Conservation (phyloP, 64 coral and sea anemone species). For the Astreopora myriophthalma region DNA sequence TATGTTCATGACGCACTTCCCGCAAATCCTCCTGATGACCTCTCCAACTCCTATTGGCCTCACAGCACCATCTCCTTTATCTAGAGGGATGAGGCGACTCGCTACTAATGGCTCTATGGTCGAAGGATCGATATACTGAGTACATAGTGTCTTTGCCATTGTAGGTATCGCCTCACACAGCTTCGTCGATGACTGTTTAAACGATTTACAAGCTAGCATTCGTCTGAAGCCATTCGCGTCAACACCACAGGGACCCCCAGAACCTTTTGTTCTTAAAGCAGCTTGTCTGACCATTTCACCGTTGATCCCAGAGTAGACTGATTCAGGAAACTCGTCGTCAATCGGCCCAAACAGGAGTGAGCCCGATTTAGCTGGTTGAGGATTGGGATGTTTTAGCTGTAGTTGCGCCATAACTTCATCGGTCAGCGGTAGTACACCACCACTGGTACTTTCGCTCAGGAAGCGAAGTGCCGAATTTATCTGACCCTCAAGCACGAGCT, state of each 20-base stretch:
- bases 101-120: not conserved
- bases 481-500: slow-evolving; percentile 55
- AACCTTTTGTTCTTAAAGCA: not conserved
- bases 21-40: not conserved
- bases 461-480: slow-evolving; percentile 68
- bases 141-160: no score
- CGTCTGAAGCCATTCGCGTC: no score
- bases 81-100: not conserved
- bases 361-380: slow-evolving; percentile 60
- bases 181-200: no score
- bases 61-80: no score
- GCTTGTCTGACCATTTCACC: slow-evolving; percentile 57
- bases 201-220: no score
- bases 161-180: no score
- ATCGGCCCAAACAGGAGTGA: slow-evolving; percentile 64
- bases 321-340: slow-evolving; percentile 50
- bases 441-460: slow-evolving; percentile 60
- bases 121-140: not conserved
- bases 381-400: slow-evolving; percentile 54
- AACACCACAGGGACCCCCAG: no score
- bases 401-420: slow-evolving; percentile 63
- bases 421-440: slow-evolving; percentile 54
- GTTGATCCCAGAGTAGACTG: slow-evolving; percentile 68
- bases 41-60: no score
- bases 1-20: not conserved